Conservation (phyloP, 2,797 vertebrate genomes). For the Catamblyrhynchus diadema region DNA sequence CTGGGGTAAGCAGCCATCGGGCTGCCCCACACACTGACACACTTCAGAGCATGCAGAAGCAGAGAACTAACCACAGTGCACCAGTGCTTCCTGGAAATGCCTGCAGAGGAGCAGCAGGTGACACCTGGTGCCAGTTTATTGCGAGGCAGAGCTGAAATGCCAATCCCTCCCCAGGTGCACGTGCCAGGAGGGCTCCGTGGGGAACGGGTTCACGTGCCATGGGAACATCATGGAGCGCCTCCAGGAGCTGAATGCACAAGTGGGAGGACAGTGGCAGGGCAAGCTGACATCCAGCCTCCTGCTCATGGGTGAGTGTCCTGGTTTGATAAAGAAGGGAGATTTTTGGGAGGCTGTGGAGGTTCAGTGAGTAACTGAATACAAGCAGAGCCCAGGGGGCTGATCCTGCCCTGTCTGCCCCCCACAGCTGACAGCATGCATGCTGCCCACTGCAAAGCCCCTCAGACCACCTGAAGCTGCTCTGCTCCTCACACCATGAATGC, state of each 20-base stretch:
- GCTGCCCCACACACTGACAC: neutral
- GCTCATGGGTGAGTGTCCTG: conserved; percentile 79
- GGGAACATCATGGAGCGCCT: conserved; percentile 88
- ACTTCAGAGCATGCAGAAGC: neutral
- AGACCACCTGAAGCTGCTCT: neutral
- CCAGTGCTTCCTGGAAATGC: rapidly evolving
- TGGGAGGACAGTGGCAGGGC: conserved; percentile 81
- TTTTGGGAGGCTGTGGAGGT: neutral
- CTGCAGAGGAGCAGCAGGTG: neutral
- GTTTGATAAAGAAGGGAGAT: neutral
- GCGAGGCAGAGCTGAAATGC: neutral
- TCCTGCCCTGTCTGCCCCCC: neutral
- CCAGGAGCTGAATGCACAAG: conserved; percentile 81
- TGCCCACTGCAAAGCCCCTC: neutral
- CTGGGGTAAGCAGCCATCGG: neutral
- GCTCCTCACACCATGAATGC: neutral
- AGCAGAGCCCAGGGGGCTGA: neutral
- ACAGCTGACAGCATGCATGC: rapidly evolving
- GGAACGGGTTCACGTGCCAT: conserved; percentile 84
- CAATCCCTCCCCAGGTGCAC: conserved; percentile 77
- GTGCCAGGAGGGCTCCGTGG: conserved; percentile 82
- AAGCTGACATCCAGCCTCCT: conserved; percentile 83
- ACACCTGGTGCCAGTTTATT: neutral
- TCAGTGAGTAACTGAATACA: neutral
- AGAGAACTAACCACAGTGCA: neutral